Conservation (phyloP, 2,797 vertebrate genomes). For the Enteromius paludinosus region DNA sequence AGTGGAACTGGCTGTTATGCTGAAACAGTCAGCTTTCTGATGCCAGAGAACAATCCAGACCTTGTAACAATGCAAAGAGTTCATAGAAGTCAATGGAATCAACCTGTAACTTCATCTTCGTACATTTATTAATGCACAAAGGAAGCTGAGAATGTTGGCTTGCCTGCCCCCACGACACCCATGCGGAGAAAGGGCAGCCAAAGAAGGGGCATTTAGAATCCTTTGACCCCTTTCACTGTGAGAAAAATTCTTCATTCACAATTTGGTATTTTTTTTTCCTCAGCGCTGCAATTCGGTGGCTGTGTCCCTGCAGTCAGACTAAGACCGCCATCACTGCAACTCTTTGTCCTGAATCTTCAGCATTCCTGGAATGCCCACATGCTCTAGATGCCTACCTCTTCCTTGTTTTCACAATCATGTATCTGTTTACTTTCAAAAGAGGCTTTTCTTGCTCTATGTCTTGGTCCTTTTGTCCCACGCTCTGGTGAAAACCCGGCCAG, state of each 20-base stretch:
- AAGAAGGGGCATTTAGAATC: constrained; percentile 71
- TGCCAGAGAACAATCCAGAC: constrained; percentile 18
- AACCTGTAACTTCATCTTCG: constrained; percentile 53
- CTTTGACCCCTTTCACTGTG: constrained; percentile 78
- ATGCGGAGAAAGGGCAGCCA: constrained; percentile 75
- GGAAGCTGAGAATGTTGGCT: constrained; percentile 70
- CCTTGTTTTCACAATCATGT: constrained; percentile 98
- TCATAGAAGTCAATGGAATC: constrained; percentile 61
- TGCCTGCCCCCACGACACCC: constrained; percentile 71
- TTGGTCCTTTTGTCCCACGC: constrained; percentile 81
- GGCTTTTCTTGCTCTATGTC: constrained; percentile 80
- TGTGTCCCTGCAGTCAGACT: constrained; percentile 72
- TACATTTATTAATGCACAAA: constrained; percentile 67
- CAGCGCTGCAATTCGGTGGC: constrained; percentile 67
- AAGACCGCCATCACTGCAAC: constrained; percentile 79
- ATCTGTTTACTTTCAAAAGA: constrained; percentile 95
- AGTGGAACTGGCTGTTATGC: background rate
- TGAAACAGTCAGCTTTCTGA: background rate
- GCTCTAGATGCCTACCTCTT: constrained; percentile 91
- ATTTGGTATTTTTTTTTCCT: constrained; percentile 72
- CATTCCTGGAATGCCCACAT: constrained; percentile 96
- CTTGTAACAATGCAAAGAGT: constrained; percentile 41
- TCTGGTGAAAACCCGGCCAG: constrained; percentile 73
- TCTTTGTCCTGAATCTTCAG: constrained; percentile 84
- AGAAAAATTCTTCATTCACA: constrained; percentile 82